Evolutionary conservation across 2,888 invertebrate species (phyloP).

Genomic region (Laothoe populi): DNA sequence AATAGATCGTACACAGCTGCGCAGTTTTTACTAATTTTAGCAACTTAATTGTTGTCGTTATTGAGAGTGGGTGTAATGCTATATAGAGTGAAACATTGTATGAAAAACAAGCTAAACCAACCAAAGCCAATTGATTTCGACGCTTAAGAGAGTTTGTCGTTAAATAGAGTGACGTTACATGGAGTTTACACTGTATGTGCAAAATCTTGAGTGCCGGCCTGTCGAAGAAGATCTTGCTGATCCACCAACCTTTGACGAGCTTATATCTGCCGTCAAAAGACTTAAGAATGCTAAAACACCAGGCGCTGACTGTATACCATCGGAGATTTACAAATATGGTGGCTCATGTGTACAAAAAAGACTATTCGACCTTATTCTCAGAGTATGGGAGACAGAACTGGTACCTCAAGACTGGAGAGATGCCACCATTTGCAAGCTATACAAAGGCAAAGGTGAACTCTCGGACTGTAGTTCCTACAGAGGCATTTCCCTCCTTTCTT

Average conservation of each 20-base stretch:
- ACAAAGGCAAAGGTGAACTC: conserved; percentile 15
- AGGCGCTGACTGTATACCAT: conserved; percentile 25
- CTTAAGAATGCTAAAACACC: conserved; percentile 27
- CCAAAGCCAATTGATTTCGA: too few species aligned
- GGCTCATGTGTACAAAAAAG: conserved; percentile 12
- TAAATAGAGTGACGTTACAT: too few species aligned
- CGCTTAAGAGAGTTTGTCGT: too few species aligned
- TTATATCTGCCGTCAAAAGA: conserved; percentile 8
- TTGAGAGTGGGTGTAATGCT: too few species aligned
- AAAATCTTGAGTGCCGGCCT: too few species aligned
- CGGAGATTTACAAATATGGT: conserved; percentile 32
- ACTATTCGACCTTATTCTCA: conserved; percentile 17
- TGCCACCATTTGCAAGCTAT: conserved; percentile 23
- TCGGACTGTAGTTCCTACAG: conserved; percentile 19
- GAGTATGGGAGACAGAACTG: not conserved
- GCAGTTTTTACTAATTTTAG: too few species aligned
- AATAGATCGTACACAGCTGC: too few species aligned
- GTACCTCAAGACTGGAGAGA: conserved; percentile 12
- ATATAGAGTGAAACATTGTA: too few species aligned
- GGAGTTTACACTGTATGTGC: too few species aligned
- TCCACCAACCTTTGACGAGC: conserved; percentile 26
- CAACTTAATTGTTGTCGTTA: too few species aligned
- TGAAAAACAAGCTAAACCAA: too few species aligned
- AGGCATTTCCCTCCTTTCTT: conserved; percentile 13
- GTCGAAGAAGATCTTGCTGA: conserved; percentile 9